Percentiles rank a stretch among this genome's conserved stretches.
Evolutionary conservation across 1,140 invertebrate genomes (phyloP).

Genomic region (Megathymus violae): DNA sequence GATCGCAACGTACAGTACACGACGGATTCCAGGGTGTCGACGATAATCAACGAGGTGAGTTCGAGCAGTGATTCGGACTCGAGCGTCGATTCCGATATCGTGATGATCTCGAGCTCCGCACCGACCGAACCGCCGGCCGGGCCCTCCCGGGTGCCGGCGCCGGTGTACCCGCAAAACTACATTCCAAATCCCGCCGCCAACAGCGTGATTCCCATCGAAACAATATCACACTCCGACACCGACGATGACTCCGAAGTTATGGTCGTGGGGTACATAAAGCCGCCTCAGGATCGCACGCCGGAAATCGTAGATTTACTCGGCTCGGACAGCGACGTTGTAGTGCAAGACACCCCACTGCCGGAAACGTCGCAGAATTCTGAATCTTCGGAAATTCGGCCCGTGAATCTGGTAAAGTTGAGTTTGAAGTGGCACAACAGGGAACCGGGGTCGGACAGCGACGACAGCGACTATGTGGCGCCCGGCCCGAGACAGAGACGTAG

Average conservation of each 20-base stretch:
- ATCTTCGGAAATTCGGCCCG: conserved; percentile 29
- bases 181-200: conserved; percentile 53
- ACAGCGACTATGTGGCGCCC: conserved; percentile 51
- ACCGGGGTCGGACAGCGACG: conserved; percentile 51
- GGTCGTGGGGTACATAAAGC: conserved; percentile 82
- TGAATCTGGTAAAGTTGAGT: conserved; percentile 59
- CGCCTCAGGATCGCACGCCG: conserved; percentile 84
- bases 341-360: conserved; percentile 68
- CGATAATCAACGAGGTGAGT: conserved; percentile 71
- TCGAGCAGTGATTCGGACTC: conserved; percentile 75
- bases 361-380: conserved; percentile 36
- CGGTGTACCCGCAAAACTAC: conserved; percentile 59
- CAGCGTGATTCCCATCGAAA: conserved; percentile 76
- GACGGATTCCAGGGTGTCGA: conserved; percentile 60
- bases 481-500: conserved; percentile 32
- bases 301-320: conserved; percentile 84
- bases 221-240: conserved; percentile 76
- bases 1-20: conserved; percentile 85
- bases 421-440: conserved; percentile 48
- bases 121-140: conserved; percentile 57
- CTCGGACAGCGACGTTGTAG: conserved; percentile 85
- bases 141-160: conserved; percentile 55
- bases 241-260: conserved; percentile 79
- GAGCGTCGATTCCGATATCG: conserved; percentile 74
- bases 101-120: conserved; percentile 65